Evolutionary conservation across 2,113 vertebrate genomes (phyloP).

Genomic region (Prochilodus magdalenae): DNA sequence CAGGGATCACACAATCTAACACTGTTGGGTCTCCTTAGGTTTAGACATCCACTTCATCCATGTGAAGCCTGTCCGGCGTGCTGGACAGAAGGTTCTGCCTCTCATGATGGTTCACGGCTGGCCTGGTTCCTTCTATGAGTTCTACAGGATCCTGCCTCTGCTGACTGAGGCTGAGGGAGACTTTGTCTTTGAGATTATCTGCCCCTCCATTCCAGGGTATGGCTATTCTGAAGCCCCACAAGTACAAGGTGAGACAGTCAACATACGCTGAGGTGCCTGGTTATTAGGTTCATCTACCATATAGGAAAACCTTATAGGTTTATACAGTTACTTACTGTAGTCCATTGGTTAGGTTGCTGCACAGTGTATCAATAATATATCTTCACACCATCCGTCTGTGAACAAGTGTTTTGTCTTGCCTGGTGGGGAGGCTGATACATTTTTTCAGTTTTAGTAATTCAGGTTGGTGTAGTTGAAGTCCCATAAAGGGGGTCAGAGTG

Average conservation of each 20-base stretch:
- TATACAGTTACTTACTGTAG: no score
- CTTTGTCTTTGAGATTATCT: conserved; percentile 86
- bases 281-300: background rate
- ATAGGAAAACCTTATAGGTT: no score
- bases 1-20: background rate
- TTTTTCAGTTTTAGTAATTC: no score
- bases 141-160: conserved; percentile 87
- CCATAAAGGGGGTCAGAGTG: no score
- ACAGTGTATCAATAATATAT: no score
- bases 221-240: conserved; percentile 87
- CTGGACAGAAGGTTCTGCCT: conserved; percentile 74
- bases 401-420: no score
- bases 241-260: conserved; percentile 68
- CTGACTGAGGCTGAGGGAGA: conserved; percentile 76
- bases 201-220: conserved; percentile 90
- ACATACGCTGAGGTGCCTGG: background rate
- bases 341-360: no score
- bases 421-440: no score
- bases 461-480: no score
- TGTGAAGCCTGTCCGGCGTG: conserved; percentile 72
- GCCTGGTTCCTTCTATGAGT: conserved; percentile 91
- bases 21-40: conserved; percentile 66
- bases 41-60: conserved; percentile 87
- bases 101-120: conserved; percentile 89
- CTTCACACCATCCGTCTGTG: no score